Percentiles rank a stretch among this genome's conserved stretches.
Evolutionary conservation across 2,113 vertebrate genomes (phyloP).

Genomic region (Platichthys stellatus): DNA sequence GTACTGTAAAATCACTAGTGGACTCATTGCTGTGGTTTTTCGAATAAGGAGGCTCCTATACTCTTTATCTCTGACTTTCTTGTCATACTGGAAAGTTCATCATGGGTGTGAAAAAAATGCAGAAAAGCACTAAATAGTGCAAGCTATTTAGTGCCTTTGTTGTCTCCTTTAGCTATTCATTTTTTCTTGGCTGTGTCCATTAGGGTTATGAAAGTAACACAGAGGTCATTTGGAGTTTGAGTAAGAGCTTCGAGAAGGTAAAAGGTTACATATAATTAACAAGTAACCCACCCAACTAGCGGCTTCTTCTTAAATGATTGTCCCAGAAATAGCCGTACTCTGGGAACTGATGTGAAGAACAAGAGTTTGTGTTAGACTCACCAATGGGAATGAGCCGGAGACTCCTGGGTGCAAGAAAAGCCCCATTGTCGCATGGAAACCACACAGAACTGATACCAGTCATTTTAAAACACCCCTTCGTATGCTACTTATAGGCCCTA

Average conservation of each 20-base stretch:
- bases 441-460: conserved; percentile 51
- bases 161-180: not conserved
- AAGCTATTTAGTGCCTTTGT: not conserved
- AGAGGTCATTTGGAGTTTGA: not conserved
- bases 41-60: not conserved
- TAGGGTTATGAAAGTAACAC: not conserved
- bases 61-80: not conserved
- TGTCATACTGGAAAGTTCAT: not conserved
- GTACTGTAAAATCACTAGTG: not conserved
- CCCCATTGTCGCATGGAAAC: conserved; percentile 50
- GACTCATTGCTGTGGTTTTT: not conserved
- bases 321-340: not conserved
- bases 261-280: not conserved
- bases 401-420: conserved; percentile 20
- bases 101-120: no score
- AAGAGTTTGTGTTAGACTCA: not conserved
- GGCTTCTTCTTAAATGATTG: not conserved
- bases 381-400: conserved; percentile 6
- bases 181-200: not conserved
- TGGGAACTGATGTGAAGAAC: not conserved
- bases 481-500: conserved; percentile 60
- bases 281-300: no score
- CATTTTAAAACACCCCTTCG: conserved; percentile 46
- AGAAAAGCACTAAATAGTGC: not conserved
- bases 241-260: not conserved